These are phyloP conservation scores for Phortica variegata DNA, from an alignment of 1,140 invertebrate species.

Conservation along the genomic window DNA sequence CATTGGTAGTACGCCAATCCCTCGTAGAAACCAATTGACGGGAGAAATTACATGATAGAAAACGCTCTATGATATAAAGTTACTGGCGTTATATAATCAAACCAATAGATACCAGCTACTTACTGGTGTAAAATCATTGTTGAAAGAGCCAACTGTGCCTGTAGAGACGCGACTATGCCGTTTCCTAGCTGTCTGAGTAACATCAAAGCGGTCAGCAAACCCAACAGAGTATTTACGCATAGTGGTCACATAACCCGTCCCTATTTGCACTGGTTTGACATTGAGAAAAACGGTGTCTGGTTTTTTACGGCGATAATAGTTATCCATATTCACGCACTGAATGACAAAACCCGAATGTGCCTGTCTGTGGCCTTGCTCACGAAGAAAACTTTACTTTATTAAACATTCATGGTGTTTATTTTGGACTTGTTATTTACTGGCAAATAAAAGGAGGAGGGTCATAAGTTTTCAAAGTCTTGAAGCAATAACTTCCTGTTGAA, in stretches of 20 bases:
- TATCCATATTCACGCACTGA: constrained; percentile 41
- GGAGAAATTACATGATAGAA: constrained; percentile 64
- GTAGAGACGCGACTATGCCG: constrained; percentile 28
- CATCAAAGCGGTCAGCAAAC: constrained; percentile 41
- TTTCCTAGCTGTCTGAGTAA: constrained; percentile 25
- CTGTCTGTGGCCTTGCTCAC: constrained; percentile 19
- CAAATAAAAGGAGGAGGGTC: neutral
- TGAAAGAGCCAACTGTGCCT: constrained; percentile 30
- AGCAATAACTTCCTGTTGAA: constrained; percentile 48
- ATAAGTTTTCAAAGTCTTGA: constrained; percentile 1
- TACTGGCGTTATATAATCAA: neutral
- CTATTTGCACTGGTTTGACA: constrained; percentile 45
- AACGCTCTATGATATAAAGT: constrained; percentile 51
- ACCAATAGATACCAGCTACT: neutral
- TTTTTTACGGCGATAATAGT: constrained; percentile 49
- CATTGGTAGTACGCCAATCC: constrained; percentile 64
- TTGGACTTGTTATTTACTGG: constrained; percentile 26
- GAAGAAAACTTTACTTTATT: constrained; percentile 25
- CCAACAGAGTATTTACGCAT: constrained; percentile 48
- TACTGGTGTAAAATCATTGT: constrained; percentile 41
- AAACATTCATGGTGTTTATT: constrained; percentile 25
- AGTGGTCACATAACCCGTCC: constrained; percentile 38
- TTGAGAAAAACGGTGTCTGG: constrained; percentile 45
- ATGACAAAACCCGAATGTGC: constrained; percentile 25
- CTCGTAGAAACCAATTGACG: constrained; percentile 60